Conservation (phyloP, 2,113 vertebrate species). For the Progne subis region DNA sequence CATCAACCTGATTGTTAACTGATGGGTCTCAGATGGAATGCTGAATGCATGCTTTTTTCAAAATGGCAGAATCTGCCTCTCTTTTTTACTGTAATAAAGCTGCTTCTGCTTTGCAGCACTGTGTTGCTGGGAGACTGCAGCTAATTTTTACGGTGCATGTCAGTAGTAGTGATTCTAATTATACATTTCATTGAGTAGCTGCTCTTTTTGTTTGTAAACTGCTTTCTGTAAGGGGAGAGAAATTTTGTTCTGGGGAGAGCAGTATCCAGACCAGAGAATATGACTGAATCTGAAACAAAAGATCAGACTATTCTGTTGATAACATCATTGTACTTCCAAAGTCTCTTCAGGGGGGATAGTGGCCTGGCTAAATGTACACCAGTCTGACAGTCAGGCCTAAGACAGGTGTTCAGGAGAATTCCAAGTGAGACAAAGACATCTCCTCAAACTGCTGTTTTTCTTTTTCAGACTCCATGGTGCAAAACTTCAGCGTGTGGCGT, state of each 20-base stretch:
- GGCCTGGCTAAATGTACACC: neutral
- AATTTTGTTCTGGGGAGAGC: neutral
- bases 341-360: neutral
- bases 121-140: constrained; percentile 55
- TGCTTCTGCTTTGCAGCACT: constrained; percentile 4
- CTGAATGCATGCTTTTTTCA: neutral
- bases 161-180: constrained; percentile 20
- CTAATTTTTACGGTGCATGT: constrained; percentile 46
- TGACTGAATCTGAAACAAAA: neutral
- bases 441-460: neutral
- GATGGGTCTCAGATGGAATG: neutral
- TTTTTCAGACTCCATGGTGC: neutral
- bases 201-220: constrained; percentile 30
- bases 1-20: neutral
- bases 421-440: neutral
- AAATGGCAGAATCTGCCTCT: constrained; percentile 36
- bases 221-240: neutral
- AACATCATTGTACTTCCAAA: neutral
- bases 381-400: neutral
- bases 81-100: neutral
- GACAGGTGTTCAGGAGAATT: neutral
- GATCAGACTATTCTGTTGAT: neutral
- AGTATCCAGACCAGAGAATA: neutral
- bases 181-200: constrained; percentile 11
- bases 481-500: neutral